Base-by-base conservation (phyloP, 2,797 vertebrate genomes). In the Crypturellus tataupa region DNA sequence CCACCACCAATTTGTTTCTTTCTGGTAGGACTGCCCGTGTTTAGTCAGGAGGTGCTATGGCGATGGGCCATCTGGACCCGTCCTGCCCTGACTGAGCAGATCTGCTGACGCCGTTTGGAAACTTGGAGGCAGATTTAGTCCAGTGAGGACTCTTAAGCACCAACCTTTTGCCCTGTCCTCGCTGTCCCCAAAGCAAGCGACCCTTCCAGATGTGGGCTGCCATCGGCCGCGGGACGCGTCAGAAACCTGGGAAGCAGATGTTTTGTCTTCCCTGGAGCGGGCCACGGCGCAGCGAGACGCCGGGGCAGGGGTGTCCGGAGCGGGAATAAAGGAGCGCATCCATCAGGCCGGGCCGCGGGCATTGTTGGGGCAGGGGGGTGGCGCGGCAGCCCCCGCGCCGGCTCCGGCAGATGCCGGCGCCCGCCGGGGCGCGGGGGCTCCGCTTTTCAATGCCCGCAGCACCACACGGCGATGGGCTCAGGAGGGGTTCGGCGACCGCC, bases 381-480 rank as follows among this genome's bases (percentile, higher is more conserved):
- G 80, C 68, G n/a, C 89, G 84, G 40, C 75, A 35, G 95, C 95
- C 94, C 96, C 92, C 94, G 59, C 68, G 96, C 96, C 95, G 95
- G 71, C 94, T 97, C 95, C 21, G 44, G 95, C 92, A 93, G 92
- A 96, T 96, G 96, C 97, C 96, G 90, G 90, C 82, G 95, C 95
- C 89, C 93, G 95, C 89, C 4, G 46, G 93, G 89, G 88, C 65
- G 1, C 88, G 42, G 80, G 93, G 93, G 94, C 53, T 96, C 87
- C 80, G 94, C 95, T 96, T 88, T 96, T 95, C 96, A 88, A 95
- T 76, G 72, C 91, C 85, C 5, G 8, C 83, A 42, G 86, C 76
- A 84, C 80, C 70, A 31, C 53, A 37, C 29, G 51, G 85, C 56
- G 19, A 85, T 79, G 94, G 65, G 12, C 94, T 93, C 64, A 33